Percentiles rank a stretch among this genome's conserved stretches.
These are phyloP conservation scores for Semaprochilodus insignis DNA, from an alignment of 2,797 vertebrate genomes.

Conservation along the genomic window DNA sequence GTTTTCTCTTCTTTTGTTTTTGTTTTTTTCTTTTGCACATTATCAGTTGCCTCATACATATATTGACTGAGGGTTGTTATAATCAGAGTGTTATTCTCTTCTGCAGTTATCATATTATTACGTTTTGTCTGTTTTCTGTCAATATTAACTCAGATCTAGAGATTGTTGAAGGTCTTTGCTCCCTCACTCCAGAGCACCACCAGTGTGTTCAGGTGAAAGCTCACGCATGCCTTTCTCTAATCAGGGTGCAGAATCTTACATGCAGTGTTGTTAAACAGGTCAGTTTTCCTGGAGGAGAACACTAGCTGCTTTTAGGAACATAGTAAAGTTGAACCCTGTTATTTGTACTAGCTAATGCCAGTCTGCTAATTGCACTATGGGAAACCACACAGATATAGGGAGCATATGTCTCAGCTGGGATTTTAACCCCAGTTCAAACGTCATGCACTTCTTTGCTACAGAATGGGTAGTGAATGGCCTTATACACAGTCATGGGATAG, in stretches of 20 bases:
- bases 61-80: background rate
- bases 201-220: background rate
- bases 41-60: background rate
- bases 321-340: background rate
- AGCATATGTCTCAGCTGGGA: background rate
- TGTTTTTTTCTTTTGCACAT: background rate
- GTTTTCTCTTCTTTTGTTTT: background rate
- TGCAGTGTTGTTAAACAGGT: background rate
- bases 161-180: background rate
- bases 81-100: background rate
- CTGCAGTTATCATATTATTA: background rate
- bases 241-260: background rate
- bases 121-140: background rate
- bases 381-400: background rate
- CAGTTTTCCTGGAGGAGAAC: background rate
- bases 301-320: background rate
- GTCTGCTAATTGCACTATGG: background rate
- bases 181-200: background rate
- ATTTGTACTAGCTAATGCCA: background rate
- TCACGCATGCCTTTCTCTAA: background rate
- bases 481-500: background rate
- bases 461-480: background rate
- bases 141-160: background rate
- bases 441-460: background rate
- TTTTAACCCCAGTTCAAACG: background rate